Evolutionary conservation across 2,888 invertebrate genomes (phyloP).

Genomic region (Pollenia labialis): DNA sequence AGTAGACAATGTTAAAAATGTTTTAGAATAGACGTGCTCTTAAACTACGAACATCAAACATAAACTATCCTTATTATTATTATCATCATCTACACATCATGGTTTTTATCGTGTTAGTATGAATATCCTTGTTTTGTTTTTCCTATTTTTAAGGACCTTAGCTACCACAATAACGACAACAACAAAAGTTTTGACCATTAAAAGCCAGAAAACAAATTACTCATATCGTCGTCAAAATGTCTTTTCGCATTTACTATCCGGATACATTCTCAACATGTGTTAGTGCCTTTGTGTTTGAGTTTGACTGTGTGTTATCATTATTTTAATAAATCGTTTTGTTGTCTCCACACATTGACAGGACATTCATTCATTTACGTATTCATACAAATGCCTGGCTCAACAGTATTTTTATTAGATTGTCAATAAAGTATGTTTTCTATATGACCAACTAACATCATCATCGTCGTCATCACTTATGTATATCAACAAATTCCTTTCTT

Average conservation of each 20-base stretch:
- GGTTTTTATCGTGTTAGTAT: constrained; percentile 4
- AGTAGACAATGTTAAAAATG: constrained; percentile 52
- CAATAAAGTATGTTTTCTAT: constrained; percentile 77
- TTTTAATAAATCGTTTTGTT: constrained; percentile 81
- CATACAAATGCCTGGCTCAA: constrained; percentile 61
- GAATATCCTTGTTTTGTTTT: constrained; percentile 66
- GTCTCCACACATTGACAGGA: constrained; percentile 71
- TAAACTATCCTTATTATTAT: constrained; percentile 63
- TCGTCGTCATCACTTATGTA: constrained; percentile 17
- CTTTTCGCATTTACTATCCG: constrained; percentile 75
- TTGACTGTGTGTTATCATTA: constrained; percentile 68
- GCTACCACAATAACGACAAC: constrained; percentile 27
- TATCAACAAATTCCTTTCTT: constrained; percentile 43
- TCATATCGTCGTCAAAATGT: constrained; percentile 79
- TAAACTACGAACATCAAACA: constrained; percentile 47
- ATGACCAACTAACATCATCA: constrained; percentile 27
- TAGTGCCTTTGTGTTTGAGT: constrained; percentile 26
- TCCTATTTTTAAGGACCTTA: constrained; percentile 39
- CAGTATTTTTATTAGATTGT: constrained; percentile 80
- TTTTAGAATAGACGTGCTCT: constrained; percentile 51
- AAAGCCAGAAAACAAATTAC: constrained; percentile 82
- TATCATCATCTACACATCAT: constrained; percentile 62
- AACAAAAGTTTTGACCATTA: constrained; percentile 77
- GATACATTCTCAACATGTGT: constrained; percentile 42
- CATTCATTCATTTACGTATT: constrained; percentile 65